Percentiles rank a stretch among this genome's conserved stretches.
phyloP scores from a whole-genome alignment of 2,888 invertebrate species.

The Xiphydria camelus region DNA sequence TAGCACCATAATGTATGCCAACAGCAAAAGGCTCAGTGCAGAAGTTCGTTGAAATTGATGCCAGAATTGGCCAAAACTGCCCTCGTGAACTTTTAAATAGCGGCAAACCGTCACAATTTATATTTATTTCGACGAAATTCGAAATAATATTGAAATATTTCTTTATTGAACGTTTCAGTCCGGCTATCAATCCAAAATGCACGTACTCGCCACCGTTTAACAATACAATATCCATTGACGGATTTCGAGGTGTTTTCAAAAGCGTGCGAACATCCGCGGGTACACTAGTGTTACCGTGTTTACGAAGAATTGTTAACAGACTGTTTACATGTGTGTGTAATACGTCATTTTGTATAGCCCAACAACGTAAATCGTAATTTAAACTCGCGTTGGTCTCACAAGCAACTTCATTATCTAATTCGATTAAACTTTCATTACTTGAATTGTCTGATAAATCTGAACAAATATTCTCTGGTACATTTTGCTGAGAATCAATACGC shows the following conservation, averaged over 20 bases:
- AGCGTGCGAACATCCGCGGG: too few species aligned
- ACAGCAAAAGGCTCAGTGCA: conserved; percentile 18
- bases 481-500: conserved; percentile 2
- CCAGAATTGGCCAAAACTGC: conserved; percentile 33
- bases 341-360: background rate
- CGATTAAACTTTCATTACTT: conserved; percentile 2
- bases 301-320: conserved; percentile 11
- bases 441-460: too few species aligned
- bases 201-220: conserved; percentile 14
- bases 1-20: too few species aligned
- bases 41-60: conserved; percentile 9
- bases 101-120: conserved; percentile 32
- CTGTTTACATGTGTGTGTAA: conserved; percentile 3
- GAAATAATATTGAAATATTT: conserved; percentile 15
- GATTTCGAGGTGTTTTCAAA: conserved; percentile 16
- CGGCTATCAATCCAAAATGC: conserved; percentile 18
- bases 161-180: conserved; percentile 13
- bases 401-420: background rate
- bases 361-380: too few species aligned
- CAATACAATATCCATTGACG: conserved; percentile 3
- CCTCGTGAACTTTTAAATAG: conserved; percentile 26
- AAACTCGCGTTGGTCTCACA: too few species aligned
- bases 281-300: conserved; percentile 7
- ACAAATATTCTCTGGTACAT: too few species aligned
- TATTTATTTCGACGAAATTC: conserved; percentile 13